A percentile compares a stretch with the other conserved stretches of the same genome.
Conservation (phyloP, 2,888 invertebrate genomes). For the Caenorhabditis wallacei region DNA sequence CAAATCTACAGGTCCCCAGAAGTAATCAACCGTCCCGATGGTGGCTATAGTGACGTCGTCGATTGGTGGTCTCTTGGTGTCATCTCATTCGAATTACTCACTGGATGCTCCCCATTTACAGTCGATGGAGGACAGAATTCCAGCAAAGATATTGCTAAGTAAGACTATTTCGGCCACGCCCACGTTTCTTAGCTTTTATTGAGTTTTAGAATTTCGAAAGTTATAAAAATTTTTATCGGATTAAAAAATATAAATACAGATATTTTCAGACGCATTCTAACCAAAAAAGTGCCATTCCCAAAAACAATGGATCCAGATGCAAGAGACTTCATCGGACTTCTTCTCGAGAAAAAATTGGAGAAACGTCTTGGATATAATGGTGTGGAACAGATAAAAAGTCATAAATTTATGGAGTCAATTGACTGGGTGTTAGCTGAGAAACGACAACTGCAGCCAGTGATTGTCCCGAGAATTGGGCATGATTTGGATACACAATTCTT, state of each 20-base stretch:
- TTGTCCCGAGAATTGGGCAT: slow-evolving; percentile 90
- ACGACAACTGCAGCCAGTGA: slow-evolving; percentile 91
- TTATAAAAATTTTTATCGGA: neutral
- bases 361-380: slow-evolving; percentile 92
- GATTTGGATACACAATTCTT: slow-evolving; percentile 94
- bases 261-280: slow-evolving; percentile 89
- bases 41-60: slow-evolving; percentile 87
- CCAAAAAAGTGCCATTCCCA: slow-evolving; percentile 93
- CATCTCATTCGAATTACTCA: slow-evolving; percentile 94
- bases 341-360: slow-evolving; percentile 93
- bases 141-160: slow-evolving; percentile 94
- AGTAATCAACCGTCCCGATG: slow-evolving; percentile 76
- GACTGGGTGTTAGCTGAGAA: slow-evolving; percentile 91
- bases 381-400: slow-evolving; percentile 90
- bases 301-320: slow-evolving; percentile 88
- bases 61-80: slow-evolving; percentile 99
- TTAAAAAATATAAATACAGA: neutral
- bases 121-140: slow-evolving; percentile 95
- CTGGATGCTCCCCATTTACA: slow-evolving; percentile 97
- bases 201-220: too few species aligned
- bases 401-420: slow-evolving; percentile 85
- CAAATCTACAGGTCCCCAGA: slow-evolving; percentile 70
- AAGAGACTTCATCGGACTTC: slow-evolving; percentile 89
- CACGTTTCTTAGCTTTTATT: too few species aligned
- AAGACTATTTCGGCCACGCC: slow-evolving; percentile 60